Evolutionary conservation across 2,888 invertebrate species (phyloP).

Genomic region (Acleris cristana): DNA sequence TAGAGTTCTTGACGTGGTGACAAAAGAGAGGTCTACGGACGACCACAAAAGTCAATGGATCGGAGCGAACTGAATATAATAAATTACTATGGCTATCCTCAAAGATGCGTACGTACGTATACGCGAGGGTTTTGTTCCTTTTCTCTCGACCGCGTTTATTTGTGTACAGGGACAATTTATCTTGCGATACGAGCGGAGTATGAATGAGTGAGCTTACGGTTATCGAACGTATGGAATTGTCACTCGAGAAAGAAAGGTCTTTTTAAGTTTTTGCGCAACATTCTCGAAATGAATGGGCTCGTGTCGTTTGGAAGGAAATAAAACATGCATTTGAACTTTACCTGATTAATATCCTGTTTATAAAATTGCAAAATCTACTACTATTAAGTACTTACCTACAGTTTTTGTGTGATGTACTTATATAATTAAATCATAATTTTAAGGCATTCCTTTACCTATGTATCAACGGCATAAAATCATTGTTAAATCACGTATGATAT

Average conservation of each 20-base stretch:
- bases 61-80: constrained; percentile 77
- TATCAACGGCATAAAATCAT: no score
- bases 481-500: no score
- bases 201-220: constrained; percentile 76
- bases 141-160: constrained; percentile 71
- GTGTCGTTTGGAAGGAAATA: constrained; percentile 2
- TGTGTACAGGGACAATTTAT: constrained; percentile 78
- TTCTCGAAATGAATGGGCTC: constrained; percentile 21
- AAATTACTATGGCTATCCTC: constrained; percentile 74
- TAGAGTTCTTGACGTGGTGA: constrained; percentile 73
- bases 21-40: constrained; percentile 71
- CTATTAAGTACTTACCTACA: no score
- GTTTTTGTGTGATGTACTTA: no score
- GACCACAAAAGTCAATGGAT: constrained; percentile 79
- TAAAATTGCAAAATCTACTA: no score
- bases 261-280: constrained; percentile 35
- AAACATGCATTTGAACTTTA: constrained; percentile 5
- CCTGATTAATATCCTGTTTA: background rate
- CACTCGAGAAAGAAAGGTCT: constrained; percentile 42
- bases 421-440: no score
- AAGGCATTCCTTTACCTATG: no score
- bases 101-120: constrained; percentile 62
- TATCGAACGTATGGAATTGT: constrained; percentile 63
- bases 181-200: constrained; percentile 73
- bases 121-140: constrained; percentile 65